Conservation (phyloP, 1,140 invertebrate species). For the Propsilocerus akamusi region DNA sequence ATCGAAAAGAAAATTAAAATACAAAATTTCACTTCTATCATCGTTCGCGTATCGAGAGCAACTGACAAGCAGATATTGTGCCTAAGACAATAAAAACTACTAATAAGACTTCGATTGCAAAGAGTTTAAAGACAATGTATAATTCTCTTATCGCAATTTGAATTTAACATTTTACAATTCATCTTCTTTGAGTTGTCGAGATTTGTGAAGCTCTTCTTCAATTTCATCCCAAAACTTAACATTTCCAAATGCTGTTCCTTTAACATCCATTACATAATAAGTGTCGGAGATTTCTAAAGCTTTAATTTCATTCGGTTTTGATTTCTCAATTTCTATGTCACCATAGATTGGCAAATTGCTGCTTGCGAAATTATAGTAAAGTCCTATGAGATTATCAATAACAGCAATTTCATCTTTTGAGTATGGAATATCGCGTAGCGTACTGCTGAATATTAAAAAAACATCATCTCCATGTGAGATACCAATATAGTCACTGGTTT, state of each 20-base stretch:
- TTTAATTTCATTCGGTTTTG: neutral
- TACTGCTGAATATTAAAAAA: neutral
- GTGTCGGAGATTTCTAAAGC: neutral
- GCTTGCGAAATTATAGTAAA: neutral
- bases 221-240: neutral
- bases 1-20: neutral
- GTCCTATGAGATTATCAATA: neutral
- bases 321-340: neutral
- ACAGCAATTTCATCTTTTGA: neutral
- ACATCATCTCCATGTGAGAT: neutral
- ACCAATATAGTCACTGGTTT: neutral
- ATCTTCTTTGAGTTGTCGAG: neutral
- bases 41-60: no score
- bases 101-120: no score
- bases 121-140: no score
- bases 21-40: neutral
- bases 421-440: neutral
- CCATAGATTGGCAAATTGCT: neutral
- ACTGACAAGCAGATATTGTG: no score
- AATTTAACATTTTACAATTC: neutral
- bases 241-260: neutral
- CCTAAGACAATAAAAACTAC: no score
- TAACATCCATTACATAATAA: neutral
- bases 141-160: no score
- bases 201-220: neutral